Conservation (phyloP, 92 coral and sea anemone species). For the Parazoanthus darwini region DNA sequence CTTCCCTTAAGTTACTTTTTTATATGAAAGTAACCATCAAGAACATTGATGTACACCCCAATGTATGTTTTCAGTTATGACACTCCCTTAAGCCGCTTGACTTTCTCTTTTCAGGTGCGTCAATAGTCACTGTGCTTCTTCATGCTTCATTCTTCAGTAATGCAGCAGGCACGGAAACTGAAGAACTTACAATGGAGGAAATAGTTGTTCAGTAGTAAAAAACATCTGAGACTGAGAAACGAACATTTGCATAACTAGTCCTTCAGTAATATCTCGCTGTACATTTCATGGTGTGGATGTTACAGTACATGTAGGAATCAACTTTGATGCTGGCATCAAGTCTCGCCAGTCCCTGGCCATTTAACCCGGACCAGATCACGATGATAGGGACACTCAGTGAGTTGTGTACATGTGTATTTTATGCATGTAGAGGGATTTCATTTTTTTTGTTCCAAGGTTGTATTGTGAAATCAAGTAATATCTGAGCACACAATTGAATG, state of each 20-base stretch:
- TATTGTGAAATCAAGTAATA: not conserved
- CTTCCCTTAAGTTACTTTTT: too few species aligned
- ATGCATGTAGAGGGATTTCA: too few species aligned
- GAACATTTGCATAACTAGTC: constrained; percentile 13
- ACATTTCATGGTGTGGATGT: not conserved
- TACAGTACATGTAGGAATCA: not conserved
- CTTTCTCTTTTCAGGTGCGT: constrained; percentile 26
- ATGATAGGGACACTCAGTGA: not conserved
- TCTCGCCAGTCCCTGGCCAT: not conserved
- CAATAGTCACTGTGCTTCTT: constrained; percentile 33
- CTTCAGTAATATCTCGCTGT: not conserved
- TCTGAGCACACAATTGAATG: not conserved
- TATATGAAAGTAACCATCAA: too few species aligned
- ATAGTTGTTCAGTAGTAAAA: constrained; percentile 3
- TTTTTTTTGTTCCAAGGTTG: not conserved
- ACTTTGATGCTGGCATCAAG: not conserved
- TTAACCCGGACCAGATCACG: not conserved
- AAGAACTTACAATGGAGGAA: constrained; percentile 34
- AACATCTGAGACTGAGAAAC: not conserved
- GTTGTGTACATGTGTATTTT: not conserved
- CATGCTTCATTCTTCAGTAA: constrained; percentile 35
- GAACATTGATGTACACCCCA: too few species aligned
- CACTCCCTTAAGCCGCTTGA: too few species aligned
- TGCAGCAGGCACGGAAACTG: not conserved
- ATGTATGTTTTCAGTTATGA: too few species aligned